These are phyloP conservation scores for Amazonetta brasiliensis DNA, from an alignment of 2,797 vertebrate genomes.

Conservation along the genomic window DNA sequence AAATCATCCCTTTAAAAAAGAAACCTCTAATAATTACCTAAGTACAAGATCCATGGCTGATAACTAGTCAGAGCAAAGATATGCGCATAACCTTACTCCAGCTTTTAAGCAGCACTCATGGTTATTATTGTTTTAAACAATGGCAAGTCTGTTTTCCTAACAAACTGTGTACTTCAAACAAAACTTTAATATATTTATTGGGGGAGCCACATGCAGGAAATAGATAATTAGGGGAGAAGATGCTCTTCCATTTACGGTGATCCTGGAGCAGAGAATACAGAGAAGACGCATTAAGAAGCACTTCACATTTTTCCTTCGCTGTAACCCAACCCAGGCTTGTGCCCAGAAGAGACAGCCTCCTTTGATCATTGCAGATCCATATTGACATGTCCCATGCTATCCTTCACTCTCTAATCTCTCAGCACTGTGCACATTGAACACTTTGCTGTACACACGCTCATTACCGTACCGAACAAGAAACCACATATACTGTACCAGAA, in stretches of 20 bases:
- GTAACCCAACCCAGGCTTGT: slow-evolving; percentile 68
- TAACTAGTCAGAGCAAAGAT: slow-evolving; percentile 66
- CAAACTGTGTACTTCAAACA: slow-evolving; percentile 52
- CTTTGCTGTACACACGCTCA: slow-evolving; percentile 63
- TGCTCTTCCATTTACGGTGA: slow-evolving; percentile 58
- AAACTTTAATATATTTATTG: slow-evolving; percentile 59
- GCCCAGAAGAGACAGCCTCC: slow-evolving; percentile 66
- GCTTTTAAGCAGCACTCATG: not conserved
- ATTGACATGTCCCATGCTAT: slow-evolving; percentile 76
- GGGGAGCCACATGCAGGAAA: slow-evolving; percentile 47
- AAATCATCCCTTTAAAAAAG: slow-evolving; percentile 60
- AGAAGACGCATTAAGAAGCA: slow-evolving; percentile 73
- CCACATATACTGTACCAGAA: slow-evolving; percentile 41
- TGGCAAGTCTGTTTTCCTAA: slow-evolving; percentile 32
- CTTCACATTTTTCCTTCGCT: slow-evolving; percentile 68
- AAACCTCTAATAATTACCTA: slow-evolving; percentile 54
- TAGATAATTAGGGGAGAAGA: slow-evolving; percentile 55
- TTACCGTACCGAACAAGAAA: slow-evolving; percentile 50
- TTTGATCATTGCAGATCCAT: slow-evolving; percentile 76
- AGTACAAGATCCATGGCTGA: slow-evolving; percentile 62
- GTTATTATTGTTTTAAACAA: slow-evolving; percentile 53
- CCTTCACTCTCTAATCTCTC: slow-evolving; percentile 74
- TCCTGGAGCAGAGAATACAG: slow-evolving; percentile 57
- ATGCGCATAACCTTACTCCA: not conserved
- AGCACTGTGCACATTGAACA: slow-evolving; percentile 57